Conservation (phyloP, 2,113 vertebrate genomes). For the Phalacrocorax carbo region DNA sequence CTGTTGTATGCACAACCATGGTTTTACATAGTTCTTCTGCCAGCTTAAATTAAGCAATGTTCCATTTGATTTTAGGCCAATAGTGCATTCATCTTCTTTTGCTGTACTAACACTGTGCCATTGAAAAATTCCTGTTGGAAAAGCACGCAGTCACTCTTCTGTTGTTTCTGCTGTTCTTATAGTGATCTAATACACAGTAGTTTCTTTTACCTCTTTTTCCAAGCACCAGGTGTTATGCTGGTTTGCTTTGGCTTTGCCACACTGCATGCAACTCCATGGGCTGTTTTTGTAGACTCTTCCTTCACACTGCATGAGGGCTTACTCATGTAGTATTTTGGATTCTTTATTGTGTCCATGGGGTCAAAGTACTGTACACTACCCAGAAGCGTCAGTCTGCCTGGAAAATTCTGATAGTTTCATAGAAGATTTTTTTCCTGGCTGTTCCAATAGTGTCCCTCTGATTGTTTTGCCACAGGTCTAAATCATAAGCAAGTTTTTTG, state of each 20-base stretch:
- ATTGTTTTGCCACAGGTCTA: constrained; percentile 9
- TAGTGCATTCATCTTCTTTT: background rate
- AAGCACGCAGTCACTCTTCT: background rate
- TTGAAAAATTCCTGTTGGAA: background rate
- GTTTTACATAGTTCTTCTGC: background rate
- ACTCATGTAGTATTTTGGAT: constrained; percentile 8
- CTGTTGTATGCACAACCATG: background rate
- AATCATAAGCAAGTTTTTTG: background rate
- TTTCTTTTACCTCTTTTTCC: background rate
- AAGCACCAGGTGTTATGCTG: background rate
- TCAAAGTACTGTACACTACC: background rate
- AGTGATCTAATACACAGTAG: background rate
- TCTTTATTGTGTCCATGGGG: background rate
- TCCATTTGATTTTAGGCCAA: background rate
- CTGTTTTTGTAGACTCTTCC: constrained; percentile 22
- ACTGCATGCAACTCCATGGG: background rate
- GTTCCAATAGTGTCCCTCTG: background rate
- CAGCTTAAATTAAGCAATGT: background rate
- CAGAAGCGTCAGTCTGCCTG: constrained; percentile 30
- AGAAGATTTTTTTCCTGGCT: constrained; percentile 7
- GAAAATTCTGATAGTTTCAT: constrained; percentile 24
- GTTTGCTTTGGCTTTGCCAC: constrained; percentile 43
- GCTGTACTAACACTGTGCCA: background rate
- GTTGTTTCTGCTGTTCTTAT: background rate
- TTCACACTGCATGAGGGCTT: background rate